Evolutionary conservation across 2,113 vertebrate species (phyloP).

Genomic region (Strix aluco): DNA sequence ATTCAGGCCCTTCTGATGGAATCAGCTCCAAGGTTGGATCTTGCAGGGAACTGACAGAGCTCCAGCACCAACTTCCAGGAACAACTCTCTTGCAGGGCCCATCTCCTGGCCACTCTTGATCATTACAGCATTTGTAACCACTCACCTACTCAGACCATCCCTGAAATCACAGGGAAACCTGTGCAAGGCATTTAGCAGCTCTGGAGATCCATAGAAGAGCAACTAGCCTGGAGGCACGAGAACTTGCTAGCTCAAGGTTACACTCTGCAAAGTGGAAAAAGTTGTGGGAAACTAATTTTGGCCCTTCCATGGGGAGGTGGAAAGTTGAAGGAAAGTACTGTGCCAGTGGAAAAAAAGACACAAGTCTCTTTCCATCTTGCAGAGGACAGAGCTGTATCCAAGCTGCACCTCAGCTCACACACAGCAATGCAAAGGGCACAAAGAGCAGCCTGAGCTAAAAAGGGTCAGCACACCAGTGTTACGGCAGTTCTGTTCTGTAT

Average conservation of each 20-base stretch:
- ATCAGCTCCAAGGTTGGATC: background rate
- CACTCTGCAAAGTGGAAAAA: background rate
- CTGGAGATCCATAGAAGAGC: background rate
- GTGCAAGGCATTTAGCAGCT: background rate
- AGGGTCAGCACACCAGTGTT: background rate
- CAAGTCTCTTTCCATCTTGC: background rate
- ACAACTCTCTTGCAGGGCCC: background rate
- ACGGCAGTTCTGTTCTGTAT: background rate
- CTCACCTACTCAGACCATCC: background rate
- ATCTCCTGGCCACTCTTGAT: background rate
- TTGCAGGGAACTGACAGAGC: background rate
- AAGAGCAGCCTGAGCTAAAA: background rate
- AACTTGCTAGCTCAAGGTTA: background rate
- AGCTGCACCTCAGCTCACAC: rapidly evolving
- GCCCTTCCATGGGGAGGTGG: rapidly evolving
- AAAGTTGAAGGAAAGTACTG: background rate
- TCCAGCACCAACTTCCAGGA: background rate
- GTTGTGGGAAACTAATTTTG: background rate
- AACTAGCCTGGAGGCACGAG: background rate
- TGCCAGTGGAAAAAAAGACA: background rate
- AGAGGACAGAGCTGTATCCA: background rate
- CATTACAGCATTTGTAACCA: background rate
- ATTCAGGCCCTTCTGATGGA: background rate
- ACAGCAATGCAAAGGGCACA: rapidly evolving
- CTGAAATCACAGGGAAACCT: background rate